Evolutionary conservation across 2,113 vertebrate genomes (phyloP).

Genomic region (Plectropomus leopardus): DNA sequence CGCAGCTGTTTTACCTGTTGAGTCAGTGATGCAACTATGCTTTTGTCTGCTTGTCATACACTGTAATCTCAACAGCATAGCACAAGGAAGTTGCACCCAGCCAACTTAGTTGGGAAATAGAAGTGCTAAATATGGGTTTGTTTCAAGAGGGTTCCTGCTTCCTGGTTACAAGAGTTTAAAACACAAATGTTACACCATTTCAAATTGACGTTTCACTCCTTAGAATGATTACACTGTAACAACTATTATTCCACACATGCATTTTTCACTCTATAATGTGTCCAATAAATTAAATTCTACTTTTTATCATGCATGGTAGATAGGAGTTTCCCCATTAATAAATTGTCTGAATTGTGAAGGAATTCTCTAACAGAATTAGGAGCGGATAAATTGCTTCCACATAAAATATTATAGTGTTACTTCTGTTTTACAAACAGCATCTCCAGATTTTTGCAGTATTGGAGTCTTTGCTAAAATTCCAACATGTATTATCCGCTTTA

Average conservation of each 20-base stretch:
- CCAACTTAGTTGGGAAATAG: neutral
- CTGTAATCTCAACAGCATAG: neutral
- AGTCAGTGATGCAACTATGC: neutral
- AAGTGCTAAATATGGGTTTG: slow-evolving; percentile 19
- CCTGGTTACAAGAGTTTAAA: neutral
- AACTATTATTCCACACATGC: neutral
- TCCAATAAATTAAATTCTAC: neutral
- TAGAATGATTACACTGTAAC: neutral
- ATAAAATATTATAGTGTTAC: neutral
- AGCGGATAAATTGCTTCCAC: no score
- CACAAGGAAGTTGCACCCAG: slow-evolving; percentile 41
- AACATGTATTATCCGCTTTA: neutral
- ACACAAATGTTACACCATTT: neutral
- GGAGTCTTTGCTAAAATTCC: neutral
- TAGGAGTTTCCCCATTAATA: neutral
- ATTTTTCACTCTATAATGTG: neutral
- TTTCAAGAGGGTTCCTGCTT: slow-evolving; percentile 19
- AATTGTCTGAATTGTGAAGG: neutral
- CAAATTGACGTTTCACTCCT: neutral
- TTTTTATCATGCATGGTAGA: neutral
- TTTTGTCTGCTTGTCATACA: neutral
- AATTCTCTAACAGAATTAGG: neutral
- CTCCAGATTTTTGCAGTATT: neutral
- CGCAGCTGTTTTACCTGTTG: slow-evolving; percentile 6
- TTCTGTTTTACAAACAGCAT: neutral